phyloP scores from a whole-genome alignment of 2,888 invertebrate species.

The Trichopoda pennipes region DNA sequence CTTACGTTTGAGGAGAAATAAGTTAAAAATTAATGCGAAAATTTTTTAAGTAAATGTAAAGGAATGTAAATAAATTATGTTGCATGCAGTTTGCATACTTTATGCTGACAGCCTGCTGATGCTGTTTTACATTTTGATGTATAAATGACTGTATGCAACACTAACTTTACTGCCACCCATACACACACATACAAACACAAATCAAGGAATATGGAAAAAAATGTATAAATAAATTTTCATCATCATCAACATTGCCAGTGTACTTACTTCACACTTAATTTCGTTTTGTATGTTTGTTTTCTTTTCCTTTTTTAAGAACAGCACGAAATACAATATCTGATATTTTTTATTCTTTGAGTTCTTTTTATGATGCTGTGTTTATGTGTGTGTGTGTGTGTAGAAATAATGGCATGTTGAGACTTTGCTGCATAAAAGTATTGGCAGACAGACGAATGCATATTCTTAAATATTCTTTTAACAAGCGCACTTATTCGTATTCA shows the following conservation, averaged over 20 bases:
- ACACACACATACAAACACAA: background rate
- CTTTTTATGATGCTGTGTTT: background rate
- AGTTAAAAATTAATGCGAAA: slow-evolving; percentile 54
- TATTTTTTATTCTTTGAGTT: slow-evolving; percentile 41
- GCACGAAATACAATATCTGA: slow-evolving; percentile 17
- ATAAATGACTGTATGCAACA: slow-evolving; percentile 16
- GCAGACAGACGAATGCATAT: slow-evolving; percentile 19
- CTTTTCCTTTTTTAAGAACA: slow-evolving; percentile 1
- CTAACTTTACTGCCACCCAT: background rate
- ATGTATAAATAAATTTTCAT: slow-evolving; percentile 4
- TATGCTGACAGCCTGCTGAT: slow-evolving; percentile 34
- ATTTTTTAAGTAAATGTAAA: slow-evolving; percentile 62
- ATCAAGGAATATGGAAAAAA: too few species aligned
- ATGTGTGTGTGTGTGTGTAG: slow-evolving; percentile 1
- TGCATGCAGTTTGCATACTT: slow-evolving; percentile 42
- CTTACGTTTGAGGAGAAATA: slow-evolving; percentile 58
- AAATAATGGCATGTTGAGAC: background rate
- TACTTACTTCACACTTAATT: slow-evolving; percentile 63
- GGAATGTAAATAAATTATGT: slow-evolving; percentile 62
- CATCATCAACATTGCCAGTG: slow-evolving; percentile 54
- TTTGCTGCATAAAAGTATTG: background rate
- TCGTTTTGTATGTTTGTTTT: slow-evolving; percentile 20
- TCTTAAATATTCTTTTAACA: slow-evolving; percentile 54
- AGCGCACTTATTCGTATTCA: slow-evolving; percentile 20
- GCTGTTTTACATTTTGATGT: slow-evolving; percentile 41